These are phyloP conservation scores for Hemicentrotus pulcherrimus DNA, from an alignment of 35 echinoderm and acorn worm species.

Conservation along the genomic window DNA sequence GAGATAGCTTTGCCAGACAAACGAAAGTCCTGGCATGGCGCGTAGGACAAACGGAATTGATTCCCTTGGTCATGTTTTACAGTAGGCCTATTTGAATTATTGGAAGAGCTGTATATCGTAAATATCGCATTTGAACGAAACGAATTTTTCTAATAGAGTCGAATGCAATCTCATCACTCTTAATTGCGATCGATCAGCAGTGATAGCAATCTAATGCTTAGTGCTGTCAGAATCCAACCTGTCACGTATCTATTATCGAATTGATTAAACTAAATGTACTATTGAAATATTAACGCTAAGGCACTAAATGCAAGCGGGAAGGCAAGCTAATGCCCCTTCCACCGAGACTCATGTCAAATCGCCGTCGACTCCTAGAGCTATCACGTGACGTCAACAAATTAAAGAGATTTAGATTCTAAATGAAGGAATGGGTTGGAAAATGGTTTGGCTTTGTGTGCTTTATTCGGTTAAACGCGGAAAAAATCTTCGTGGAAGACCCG, in stretches of 20 bases:
- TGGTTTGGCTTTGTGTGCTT: background rate
- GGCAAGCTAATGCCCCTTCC: slow-evolving; percentile 16
- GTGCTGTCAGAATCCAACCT: slow-evolving; percentile 19
- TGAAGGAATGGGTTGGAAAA: slow-evolving; percentile 5
- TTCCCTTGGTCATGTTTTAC: background rate
- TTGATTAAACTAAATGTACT: slow-evolving; percentile 42
- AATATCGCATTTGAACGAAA: slow-evolving; percentile 35
- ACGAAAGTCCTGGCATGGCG: background rate
- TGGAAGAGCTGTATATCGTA: background rate
- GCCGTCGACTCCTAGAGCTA: background rate
- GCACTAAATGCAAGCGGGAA: background rate
- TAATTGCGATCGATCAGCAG: background rate
- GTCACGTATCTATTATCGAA: slow-evolving; percentile 44
- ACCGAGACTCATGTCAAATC: slow-evolving; percentile 16
- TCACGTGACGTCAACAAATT: slow-evolving; percentile 23
- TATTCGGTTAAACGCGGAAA: too few relatives aligned
- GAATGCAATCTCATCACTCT: background rate
- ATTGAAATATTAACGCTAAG: slow-evolving; percentile 50
- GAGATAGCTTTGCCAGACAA: background rate
- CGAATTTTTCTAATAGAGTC: slow-evolving; percentile 5
- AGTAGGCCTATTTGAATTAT: background rate
- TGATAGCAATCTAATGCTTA: background rate
- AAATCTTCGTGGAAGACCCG: background rate
- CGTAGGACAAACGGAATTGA: background rate
- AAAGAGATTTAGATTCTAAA: slow-evolving; percentile 17